These are phyloP conservation scores for Apteryx owenii DNA, from an alignment of 2,113 vertebrate genomes.

Conservation along the genomic window DNA sequence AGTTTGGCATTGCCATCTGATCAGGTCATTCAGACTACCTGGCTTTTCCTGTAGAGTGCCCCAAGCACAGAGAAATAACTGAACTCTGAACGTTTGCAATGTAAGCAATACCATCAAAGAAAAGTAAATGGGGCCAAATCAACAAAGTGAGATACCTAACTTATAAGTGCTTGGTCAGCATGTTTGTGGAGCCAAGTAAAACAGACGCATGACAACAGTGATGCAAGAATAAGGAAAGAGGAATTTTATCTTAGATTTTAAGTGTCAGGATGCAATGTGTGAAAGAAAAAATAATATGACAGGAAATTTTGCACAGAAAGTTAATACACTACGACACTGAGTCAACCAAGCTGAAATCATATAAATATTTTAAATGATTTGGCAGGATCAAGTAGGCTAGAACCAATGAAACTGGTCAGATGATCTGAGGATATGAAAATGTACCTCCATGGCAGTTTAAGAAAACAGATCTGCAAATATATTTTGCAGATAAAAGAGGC, in stretches of 20 bases:
- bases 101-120: background rate
- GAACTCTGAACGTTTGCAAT: background rate
- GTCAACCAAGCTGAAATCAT: background rate
- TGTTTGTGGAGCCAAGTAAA: background rate
- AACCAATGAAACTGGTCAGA: background rate
- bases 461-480: background rate
- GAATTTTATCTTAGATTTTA: background rate
- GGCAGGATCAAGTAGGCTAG: background rate
- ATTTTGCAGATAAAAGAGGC: background rate
- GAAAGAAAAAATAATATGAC: background rate
- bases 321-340: accelerated
- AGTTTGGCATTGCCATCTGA: background rate
- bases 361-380: background rate
- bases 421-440: background rate
- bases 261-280: background rate
- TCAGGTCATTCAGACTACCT: background rate
- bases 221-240: background rate
- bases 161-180: background rate
- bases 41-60: background rate
- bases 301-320: background rate
- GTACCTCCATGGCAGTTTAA: background rate
- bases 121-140: background rate
- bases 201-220: background rate
- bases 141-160: background rate
- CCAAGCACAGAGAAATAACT: accelerated